These are phyloP conservation scores for Corythornis vintsioides DNA, from an alignment of 2,113 vertebrate species.

Conservation along the genomic window DNA sequence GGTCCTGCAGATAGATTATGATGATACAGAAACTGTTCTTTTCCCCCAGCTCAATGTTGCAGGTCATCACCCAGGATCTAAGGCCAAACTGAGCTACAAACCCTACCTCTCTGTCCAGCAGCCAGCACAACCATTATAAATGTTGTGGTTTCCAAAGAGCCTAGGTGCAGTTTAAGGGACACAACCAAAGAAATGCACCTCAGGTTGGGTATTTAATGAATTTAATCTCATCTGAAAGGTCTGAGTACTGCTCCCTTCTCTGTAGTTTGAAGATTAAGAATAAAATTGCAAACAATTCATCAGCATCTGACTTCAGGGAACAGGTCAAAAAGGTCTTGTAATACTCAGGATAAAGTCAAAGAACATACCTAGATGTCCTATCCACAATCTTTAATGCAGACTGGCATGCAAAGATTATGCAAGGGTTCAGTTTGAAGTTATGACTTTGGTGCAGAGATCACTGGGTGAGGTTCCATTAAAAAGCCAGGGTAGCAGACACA, in stretches of 20 bases:
- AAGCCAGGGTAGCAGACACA: background rate
- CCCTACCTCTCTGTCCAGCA: background rate
- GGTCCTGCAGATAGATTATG: background rate
- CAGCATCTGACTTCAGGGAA: conserved; percentile 9
- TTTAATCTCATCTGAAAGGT: background rate
- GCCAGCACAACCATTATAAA: background rate
- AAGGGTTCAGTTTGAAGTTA: background rate
- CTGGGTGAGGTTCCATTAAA: background rate
- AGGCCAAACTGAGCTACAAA: background rate
- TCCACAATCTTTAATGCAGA: background rate
- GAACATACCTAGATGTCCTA: background rate
- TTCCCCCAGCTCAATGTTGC: background rate
- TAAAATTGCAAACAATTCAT: background rate
- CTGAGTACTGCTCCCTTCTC: background rate
- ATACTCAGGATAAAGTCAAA: background rate
- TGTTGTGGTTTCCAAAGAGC: background rate
- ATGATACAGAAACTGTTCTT: background rate
- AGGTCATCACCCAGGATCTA: background rate
- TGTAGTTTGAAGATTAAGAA: background rate
- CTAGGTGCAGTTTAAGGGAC: background rate
- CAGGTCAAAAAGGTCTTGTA: background rate
- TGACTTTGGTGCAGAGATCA: conserved; percentile 7
- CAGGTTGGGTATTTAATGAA: background rate
- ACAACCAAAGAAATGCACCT: background rate
- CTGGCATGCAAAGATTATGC: background rate